These are phyloP conservation scores for Gavialis gangeticus DNA, from an alignment of 2,113 vertebrate genomes.

Conservation along the genomic window DNA sequence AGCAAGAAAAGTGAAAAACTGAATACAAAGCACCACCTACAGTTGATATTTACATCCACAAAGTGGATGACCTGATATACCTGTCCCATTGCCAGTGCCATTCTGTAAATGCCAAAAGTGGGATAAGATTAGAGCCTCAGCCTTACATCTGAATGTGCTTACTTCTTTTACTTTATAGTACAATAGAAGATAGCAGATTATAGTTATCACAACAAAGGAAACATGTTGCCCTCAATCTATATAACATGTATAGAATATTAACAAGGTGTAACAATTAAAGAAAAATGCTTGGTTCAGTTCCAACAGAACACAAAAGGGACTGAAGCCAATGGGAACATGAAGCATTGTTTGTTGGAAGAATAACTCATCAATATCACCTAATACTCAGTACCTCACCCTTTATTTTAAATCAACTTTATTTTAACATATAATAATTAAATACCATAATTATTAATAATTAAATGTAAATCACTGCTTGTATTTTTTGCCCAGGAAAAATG, in stretches of 20 bases:
- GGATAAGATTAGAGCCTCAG: background rate
- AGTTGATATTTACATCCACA: background rate
- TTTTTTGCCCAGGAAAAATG: background rate
- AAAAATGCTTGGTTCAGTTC: background rate
- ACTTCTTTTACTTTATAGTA: background rate
- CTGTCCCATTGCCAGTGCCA: background rate
- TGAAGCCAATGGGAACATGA: background rate
- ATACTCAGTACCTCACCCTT: background rate
- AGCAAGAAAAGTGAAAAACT: background rate
- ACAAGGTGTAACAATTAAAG: background rate
- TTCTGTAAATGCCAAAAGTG: background rate
- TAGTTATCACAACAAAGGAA: background rate
- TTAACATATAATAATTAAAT: background rate
- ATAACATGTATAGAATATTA: background rate
- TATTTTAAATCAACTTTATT: background rate
- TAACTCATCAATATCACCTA: background rate
- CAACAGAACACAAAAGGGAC: background rate
- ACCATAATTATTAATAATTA: background rate
- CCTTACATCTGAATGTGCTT: background rate
- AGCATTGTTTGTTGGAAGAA: background rate
- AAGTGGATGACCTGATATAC: background rate
- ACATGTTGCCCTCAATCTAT: background rate
- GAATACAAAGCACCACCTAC: background rate
- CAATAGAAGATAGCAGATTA: background rate
- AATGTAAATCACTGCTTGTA: background rate